Evolutionary conservation across 2,113 vertebrate genomes (phyloP), one percentile per base, ranked within the genome.

Genomic region (Ariopsis seemanni): DNA sequence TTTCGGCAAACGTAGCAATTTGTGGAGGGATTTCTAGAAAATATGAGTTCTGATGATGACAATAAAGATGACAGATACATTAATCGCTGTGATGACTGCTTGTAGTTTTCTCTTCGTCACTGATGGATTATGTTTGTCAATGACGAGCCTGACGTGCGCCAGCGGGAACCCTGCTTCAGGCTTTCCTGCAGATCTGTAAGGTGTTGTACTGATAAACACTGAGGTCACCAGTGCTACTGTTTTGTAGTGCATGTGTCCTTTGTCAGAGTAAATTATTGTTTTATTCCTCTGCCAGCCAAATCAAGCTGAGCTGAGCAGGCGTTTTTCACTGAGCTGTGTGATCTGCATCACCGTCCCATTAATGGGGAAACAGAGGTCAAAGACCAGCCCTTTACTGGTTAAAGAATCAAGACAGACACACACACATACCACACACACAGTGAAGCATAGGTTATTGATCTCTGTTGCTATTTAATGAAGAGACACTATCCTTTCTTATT

Each of bases 301-400:
- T 89, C 74, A 57, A 58, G 77, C 82, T 85, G 82, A 87, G 69
- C 6, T 22, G 34, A 78, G 52, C 83, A 42, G 42, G 9, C 27
- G 8, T n/a, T 15, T 20, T 85, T 55, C 50, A 78, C 50, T 53
- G 50, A 85, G 79, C 67, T 65, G 55, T 65, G 55, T 87, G 78
- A 82, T 83, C 69, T 71, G 78, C 75, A 82, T 58, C 58, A 65
- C 67, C 34, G 10, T 69, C 82, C 42, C 50, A 65, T 88, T 88
- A 71, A 72, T 62, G 48, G 25, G 55, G 55, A 86, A 81, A 81
- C 17, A 20, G 75, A n/a, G 12, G 57, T 57, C 53, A 58, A 58
- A 57, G 69, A 85, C 77, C 69, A 85, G 20, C 52, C 9, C 17
- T 67, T 71, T 55, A 17, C 63, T 79, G 62, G 30, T 53, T 72